Evolutionary conservation across 1,140 invertebrate genomes (phyloP), one percentile per base, ranked within the genome.

Genomic region (Drosophila novamexicana): DNA sequence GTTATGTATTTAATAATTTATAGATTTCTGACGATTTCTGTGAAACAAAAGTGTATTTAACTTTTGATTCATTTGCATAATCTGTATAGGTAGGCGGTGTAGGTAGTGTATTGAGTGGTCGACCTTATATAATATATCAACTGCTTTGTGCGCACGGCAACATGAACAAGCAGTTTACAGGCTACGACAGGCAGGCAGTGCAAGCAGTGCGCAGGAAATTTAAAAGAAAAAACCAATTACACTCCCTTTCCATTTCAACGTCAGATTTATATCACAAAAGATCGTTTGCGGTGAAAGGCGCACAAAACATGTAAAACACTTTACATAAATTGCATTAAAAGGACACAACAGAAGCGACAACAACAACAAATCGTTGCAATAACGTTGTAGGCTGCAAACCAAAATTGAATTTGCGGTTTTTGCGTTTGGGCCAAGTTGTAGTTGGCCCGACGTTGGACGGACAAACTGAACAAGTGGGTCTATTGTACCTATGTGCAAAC

Each of bases 381-480:
- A 86, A 79, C 77, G 56, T 73, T 88, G 75, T 77, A 88, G 83
- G 79, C 75, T 71, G 64, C 69, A 62, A 75, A 82, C 79, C 82
- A 86, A 86, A 86, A 86, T 86, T 86, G 82, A 86, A 88, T 86
- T 86, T 86, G 82, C 72, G 82, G 82, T 83, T 86, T 77, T 57
- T 62, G 74, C 49, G 62, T 45, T 54, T 52, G 59, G 50, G 22
- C 56, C 50, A 57, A 53, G 59, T 62, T 58, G 49, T 45, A 49
- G 45, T 63, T 32, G 36, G 29, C 29, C 12, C n/a, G 8, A 47
- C 22, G n/a, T n/a, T 6, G 7, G 16, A 37, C 40, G 32, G 52
- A 18, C 34, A 54, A 37, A 32, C 9, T 50, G 42, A 53, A 77
- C 63, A 72, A 75, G 50, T 72, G 40, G 32, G n/a, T n/a, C n/a